Evolutionary conservation across 1,140 invertebrate species (phyloP).

Genomic region (Temnothorax longispinosus): DNA sequence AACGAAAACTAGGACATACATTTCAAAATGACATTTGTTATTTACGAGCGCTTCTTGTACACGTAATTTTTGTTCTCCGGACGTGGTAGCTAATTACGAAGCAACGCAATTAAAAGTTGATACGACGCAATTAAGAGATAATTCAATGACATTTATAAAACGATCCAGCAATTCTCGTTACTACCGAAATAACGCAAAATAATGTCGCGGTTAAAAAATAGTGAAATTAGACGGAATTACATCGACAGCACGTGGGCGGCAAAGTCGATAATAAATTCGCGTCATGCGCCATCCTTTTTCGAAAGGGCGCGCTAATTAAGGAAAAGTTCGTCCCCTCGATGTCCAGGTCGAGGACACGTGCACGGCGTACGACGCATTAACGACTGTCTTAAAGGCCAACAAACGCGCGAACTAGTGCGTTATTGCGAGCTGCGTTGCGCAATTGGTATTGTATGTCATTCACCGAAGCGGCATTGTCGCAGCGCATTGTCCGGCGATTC

Average conservation of each 20-base stretch:
- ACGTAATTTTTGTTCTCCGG: neutral
- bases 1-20: neutral
- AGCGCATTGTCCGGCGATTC: neutral
- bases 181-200: neutral
- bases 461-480: neutral
- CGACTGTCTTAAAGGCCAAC: slow-evolving; percentile 21
- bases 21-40: neutral
- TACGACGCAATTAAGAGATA: neutral
- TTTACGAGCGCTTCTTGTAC: neutral
- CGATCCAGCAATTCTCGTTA: neutral
- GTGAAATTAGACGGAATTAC: slow-evolving; percentile 62
- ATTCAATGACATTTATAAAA: neutral
- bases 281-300: neutral
- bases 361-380: neutral
- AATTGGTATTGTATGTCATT: neutral
- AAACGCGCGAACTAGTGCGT: neutral
- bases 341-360: slow-evolving; percentile 53
- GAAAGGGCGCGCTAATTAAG: slow-evolving; percentile 61
- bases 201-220: slow-evolving; percentile 3
- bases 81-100: neutral
- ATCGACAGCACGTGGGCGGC: slow-evolving; percentile 12
- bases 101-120: neutral
- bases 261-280: slow-evolving; percentile 23
- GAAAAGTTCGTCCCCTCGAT: neutral
- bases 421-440: neutral